A percentile compares a stretch with the other conserved stretches of the same genome.
Conservation (phyloP, 2,113 vertebrate genomes). For the Anhinga rufa region DNA sequence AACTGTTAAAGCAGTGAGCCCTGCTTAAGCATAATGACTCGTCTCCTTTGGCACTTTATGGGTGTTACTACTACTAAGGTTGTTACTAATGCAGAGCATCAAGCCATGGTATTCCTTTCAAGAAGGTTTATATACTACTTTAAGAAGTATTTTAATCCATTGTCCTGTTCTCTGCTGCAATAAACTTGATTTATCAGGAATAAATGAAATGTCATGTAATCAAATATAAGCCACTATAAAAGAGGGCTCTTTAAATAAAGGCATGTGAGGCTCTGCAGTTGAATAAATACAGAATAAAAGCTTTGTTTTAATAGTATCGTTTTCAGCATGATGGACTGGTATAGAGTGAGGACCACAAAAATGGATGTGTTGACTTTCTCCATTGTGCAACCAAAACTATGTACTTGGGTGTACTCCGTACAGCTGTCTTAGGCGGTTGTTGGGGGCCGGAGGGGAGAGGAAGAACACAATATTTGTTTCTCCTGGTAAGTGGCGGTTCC, state of each 20-base stretch:
- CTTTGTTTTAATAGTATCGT: neutral
- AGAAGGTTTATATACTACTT: neutral
- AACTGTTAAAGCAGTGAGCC: neutral
- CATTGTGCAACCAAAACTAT: slow-evolving; percentile 74
- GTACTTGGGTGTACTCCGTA: neutral
- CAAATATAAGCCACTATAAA: neutral
- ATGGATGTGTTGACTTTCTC: slow-evolving; percentile 67
- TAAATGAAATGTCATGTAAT: neutral
- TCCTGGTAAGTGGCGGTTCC: neutral
- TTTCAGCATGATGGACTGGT: slow-evolving; percentile 53
- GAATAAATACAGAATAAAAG: neutral
- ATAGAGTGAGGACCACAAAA: slow-evolving; percentile 67
- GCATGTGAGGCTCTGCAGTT: neutral
- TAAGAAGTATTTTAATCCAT: neutral
- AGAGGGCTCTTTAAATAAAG: neutral
- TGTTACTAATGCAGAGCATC: neutral
- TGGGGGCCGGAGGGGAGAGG: too few species aligned
- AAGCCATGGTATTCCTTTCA: neutral
- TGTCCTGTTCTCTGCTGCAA: neutral
- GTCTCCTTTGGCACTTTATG: neutral
- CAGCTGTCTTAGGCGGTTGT: slow-evolving; percentile 73
- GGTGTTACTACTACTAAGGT: neutral
- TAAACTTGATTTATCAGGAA: neutral
- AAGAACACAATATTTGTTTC: neutral
- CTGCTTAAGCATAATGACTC: neutral